Evolutionary conservation across 2,113 vertebrate genomes (phyloP).

Genomic region (Phyllostomus hastatus): DNA sequence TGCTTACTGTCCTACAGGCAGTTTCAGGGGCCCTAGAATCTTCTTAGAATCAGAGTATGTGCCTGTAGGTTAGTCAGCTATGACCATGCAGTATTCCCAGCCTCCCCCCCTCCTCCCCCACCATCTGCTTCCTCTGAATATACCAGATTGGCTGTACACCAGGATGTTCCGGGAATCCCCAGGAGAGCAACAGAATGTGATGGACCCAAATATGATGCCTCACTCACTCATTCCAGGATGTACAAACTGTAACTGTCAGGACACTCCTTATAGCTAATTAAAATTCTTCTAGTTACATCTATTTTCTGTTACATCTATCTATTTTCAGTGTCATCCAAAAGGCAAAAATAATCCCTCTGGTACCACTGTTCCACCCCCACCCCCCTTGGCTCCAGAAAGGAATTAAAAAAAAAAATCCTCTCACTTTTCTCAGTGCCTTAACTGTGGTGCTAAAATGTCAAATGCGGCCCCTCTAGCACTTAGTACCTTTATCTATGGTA

Average conservation of each 20-base stretch:
- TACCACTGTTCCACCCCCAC: background rate
- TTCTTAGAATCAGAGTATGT: slow-evolving; percentile 57
- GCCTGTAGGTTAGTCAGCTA: slow-evolving; percentile 75
- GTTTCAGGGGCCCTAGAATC: slow-evolving; percentile 48
- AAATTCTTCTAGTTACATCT: slow-evolving; percentile 65
- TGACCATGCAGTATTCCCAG: slow-evolving; percentile 74
- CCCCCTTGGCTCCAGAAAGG: background rate
- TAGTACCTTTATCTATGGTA: slow-evolving; percentile 30
- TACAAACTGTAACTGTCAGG: slow-evolving; percentile 74
- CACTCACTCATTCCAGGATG: slow-evolving; percentile 75
- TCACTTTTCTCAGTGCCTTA: slow-evolving; percentile 38
- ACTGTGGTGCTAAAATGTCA: slow-evolving; percentile 45
- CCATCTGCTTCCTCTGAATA: slow-evolving; percentile 75
- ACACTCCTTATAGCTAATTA: slow-evolving; percentile 70
- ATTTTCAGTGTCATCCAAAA: slow-evolving; percentile 69
- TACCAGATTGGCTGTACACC: slow-evolving; percentile 78
- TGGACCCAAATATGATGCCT: slow-evolving; percentile 73
- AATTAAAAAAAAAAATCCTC: background rate
- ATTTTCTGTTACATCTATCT: slow-evolving; percentile 67
- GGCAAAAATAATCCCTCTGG: slow-evolving; percentile 63
- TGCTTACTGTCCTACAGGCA: slow-evolving; percentile 32
- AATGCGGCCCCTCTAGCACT: slow-evolving; percentile 27
- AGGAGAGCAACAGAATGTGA: slow-evolving; percentile 78
- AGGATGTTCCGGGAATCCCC: slow-evolving; percentile 78
- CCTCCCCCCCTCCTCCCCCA: slow-evolving; percentile 37